Base-by-base conservation (phyloP, 2,888 invertebrate genomes). In the Diadromus collaris region DNA sequence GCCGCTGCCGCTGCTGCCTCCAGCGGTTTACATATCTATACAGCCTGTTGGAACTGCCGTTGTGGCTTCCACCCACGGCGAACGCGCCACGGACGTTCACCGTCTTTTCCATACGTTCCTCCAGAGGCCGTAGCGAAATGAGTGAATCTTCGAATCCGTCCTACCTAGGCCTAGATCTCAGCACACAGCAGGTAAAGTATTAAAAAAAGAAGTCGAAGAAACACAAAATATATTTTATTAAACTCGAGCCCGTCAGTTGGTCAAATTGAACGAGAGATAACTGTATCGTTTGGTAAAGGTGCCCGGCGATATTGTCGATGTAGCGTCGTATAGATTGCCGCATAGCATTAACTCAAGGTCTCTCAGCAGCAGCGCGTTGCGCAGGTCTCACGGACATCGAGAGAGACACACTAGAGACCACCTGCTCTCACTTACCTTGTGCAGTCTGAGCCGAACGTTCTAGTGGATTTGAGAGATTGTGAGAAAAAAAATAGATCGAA, bases 161-260 rank as follows among this genome's bases (percentile, higher is more conserved):
- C 84, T 97, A 95, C 92, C 93, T 97, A 86, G 97, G 97, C 76
- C 93, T 97, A 86, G 97, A 97, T 93, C 94, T 97, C 89, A 97
- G 97, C 90, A 97, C 97, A 24, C 97, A 97, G 92, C 95, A 96
- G 94, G 97, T 96, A 92, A 91, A 16, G 21, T n/a, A 38, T 19
- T 38, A 32, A 24, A 3, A 54, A 21, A 7, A 24, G 21, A 60
- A 58, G 7, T 16, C 34, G 21, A 60, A 58, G 7, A 68, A 63
- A 51, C 27, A 16, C 16, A 29, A 16, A 56, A 56, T 29, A 56
- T 16, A 27, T 56, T n/a, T 27, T 6, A 24, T 6, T n/a, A 29
- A 29, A 29, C 10, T 6, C 27, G 16, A 48, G 6, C 5, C 6
- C 54, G 16, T 56, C 29, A 21, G 21, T 21, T 19, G 21, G 24